Conservation (phyloP, 2,113 vertebrate genomes). For the Spheniscus mendiculus region DNA sequence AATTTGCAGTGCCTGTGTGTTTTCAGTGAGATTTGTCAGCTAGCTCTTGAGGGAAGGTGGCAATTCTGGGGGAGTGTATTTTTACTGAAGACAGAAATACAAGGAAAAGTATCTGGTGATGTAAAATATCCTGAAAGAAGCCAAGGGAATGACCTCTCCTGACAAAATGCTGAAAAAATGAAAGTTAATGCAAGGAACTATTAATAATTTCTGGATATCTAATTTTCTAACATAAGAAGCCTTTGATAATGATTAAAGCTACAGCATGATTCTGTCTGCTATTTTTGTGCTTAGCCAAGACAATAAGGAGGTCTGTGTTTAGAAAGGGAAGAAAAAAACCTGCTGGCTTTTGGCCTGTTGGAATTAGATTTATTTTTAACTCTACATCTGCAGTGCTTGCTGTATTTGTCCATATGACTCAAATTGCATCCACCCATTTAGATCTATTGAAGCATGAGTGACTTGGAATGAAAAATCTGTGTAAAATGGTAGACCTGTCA, state of each 20-base stretch:
- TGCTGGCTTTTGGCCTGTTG: not conserved
- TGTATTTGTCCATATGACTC: constrained; percentile 25
- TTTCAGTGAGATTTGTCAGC: not conserved
- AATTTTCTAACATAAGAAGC: not conserved
- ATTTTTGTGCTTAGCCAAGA: not conserved
- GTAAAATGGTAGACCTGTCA: not conserved
- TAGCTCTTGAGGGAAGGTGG: not conserved
- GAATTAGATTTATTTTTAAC: constrained; percentile 44
- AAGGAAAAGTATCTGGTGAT: not conserved
- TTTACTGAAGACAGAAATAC: not conserved
- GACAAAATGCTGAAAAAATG: not conserved
- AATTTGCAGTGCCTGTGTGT: not conserved
- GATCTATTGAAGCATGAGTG: not conserved
- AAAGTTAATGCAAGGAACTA: not conserved
- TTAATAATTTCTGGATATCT: not conserved
- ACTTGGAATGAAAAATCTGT: not conserved
- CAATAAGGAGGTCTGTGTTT: not conserved
- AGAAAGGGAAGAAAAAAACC: not conserved
- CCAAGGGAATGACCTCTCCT: not conserved
- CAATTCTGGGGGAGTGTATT: not conserved
- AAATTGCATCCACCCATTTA: not conserved
- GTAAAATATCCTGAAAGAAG: not conserved
- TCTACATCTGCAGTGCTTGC: not conserved
- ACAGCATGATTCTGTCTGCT: not conserved
- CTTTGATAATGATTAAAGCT: not conserved